A percentile compares a stretch with the other conserved stretches of the same genome.
These are phyloP conservation scores for Arctocebus calabarensis DNA, from an alignment of 2,797 vertebrate genomes.

Conservation along the genomic window DNA sequence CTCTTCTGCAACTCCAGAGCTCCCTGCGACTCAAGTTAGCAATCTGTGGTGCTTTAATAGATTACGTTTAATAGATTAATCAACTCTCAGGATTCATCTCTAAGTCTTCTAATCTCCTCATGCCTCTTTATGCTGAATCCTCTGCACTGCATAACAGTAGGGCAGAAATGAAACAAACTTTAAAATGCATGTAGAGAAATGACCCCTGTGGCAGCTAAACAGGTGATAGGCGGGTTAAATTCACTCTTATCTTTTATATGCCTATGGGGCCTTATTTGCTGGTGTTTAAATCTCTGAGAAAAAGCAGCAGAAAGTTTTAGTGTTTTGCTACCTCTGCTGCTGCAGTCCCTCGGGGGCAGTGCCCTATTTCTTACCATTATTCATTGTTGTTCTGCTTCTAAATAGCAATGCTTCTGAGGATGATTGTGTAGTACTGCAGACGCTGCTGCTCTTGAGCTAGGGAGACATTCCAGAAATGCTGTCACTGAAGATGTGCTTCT, in stretches of 20 bases:
- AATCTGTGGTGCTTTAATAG: neutral
- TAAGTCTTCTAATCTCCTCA: neutral
- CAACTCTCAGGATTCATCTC: neutral
- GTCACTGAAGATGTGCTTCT: slow-evolving; percentile 56
- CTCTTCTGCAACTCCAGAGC: neutral
- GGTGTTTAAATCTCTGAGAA: slow-evolving; percentile 81
- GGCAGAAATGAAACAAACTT: slow-evolving; percentile 41
- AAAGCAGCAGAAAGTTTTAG: slow-evolving; percentile 74
- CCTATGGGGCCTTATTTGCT: slow-evolving; percentile 79
- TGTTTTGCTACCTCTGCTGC: slow-evolving; percentile 78
- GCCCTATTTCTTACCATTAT: slow-evolving; percentile 77
- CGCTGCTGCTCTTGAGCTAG: slow-evolving; percentile 73
- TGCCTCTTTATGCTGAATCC: slow-evolving; percentile 13
- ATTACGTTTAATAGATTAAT: neutral
- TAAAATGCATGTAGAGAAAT: slow-evolving; percentile 54
- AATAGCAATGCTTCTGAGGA: slow-evolving; percentile 81
- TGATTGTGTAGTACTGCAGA: slow-evolving; percentile 70
- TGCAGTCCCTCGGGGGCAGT: slow-evolving; percentile 73
- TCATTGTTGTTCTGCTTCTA: slow-evolving; percentile 66
- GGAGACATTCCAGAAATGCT: slow-evolving; percentile 77
- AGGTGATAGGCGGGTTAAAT: slow-evolving; percentile 79
- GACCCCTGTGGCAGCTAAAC: neutral
- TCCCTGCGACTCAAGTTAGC: neutral
- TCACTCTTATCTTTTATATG: slow-evolving; percentile 79
- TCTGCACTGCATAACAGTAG: neutral